phyloP scores from a whole-genome alignment of 2,888 invertebrate genomes.

The Drosophila mulleri region DNA sequence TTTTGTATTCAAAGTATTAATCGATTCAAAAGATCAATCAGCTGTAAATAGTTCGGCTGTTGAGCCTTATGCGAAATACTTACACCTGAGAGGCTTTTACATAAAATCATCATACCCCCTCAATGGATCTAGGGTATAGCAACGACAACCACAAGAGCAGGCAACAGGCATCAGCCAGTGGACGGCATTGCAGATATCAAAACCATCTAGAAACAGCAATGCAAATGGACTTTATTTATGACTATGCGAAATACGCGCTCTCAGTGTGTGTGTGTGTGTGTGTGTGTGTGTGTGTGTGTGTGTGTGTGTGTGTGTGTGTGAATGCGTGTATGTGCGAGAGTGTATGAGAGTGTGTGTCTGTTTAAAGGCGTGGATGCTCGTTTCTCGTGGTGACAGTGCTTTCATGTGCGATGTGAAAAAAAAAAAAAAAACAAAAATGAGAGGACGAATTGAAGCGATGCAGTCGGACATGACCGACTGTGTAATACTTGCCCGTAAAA shows the following conservation, averaged over 20 bases:
- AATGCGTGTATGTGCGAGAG: background rate
- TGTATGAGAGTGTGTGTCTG: background rate
- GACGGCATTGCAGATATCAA: conserved; percentile 51
- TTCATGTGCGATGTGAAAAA: conserved; percentile 9
- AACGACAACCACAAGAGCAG: conserved; percentile 8
- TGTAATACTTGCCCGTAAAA: background rate
- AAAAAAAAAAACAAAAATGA: background rate
- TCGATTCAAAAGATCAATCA: too few relatives aligned
- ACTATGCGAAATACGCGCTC: conserved; percentile 39
- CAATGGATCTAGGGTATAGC: background rate
- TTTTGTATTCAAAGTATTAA: too few relatives aligned
- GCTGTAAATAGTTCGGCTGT: too few relatives aligned
- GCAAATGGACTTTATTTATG: conserved; percentile 74
- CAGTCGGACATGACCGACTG: too few relatives aligned
- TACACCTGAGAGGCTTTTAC: background rate
- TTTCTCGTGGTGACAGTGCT: conserved; percentile 2
- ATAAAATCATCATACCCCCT: background rate
- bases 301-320: background rate
- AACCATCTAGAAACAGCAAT: conserved; percentile 54
- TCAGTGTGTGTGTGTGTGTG: background rate
- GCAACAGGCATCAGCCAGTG: conserved; percentile 29
- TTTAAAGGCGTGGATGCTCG: conserved; percentile 2
- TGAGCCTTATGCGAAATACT: background rate
- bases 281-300: too few relatives aligned
- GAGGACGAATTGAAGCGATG: background rate